Evolutionary conservation across 1,140 invertebrate genomes (phyloP), one percentile per base, ranked within the genome.

Genomic region (Eueides isabella): DNA sequence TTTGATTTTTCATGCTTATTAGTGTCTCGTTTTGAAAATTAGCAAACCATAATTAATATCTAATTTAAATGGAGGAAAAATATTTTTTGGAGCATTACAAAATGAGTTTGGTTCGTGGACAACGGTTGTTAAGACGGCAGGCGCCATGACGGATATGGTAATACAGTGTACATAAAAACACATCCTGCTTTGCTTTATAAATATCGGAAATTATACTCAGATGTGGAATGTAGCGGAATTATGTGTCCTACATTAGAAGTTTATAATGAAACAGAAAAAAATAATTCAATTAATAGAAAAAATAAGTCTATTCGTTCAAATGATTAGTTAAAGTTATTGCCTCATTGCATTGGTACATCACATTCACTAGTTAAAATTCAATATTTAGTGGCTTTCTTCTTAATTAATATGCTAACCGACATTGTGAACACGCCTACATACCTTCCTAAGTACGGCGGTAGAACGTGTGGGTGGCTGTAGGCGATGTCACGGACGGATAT

Each of bases 401-500:
- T 89, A 92, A 92, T 92, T 92, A 92, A 87, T 86, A 90, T 89
- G 87, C 86, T 87, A 86, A 88, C 80, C 84, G 80, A 81, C 88
- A 90, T 89, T 88, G 89, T 91, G 80, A 83, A 85, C 81, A 87
- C 89, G 85, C 89, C 88, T 88, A 90, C 88, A 74, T 78, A 41
- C 41, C 71, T 74, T 78, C 75, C 77, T 76, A 78, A 85, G 81
- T 79, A 82, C 76, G 74, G 81, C 77, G 69, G 75, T 77, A 79
- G 75, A 77, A 79, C 76, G 76, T 73, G 82, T 82, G 80, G 79
- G 80, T 61, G 78, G 81, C 73, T 69, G 87, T 88, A 85, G 87
- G 87, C 85, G 67, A 44, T 63, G 71, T 67, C 71, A 67, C 48
- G 71, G 65, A 73, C 71, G 67, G 65, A 44, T 29, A 61, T 69